phyloP scores from a whole-genome alignment of 2,797 vertebrate species.

The Macropodus opercularis region DNA sequence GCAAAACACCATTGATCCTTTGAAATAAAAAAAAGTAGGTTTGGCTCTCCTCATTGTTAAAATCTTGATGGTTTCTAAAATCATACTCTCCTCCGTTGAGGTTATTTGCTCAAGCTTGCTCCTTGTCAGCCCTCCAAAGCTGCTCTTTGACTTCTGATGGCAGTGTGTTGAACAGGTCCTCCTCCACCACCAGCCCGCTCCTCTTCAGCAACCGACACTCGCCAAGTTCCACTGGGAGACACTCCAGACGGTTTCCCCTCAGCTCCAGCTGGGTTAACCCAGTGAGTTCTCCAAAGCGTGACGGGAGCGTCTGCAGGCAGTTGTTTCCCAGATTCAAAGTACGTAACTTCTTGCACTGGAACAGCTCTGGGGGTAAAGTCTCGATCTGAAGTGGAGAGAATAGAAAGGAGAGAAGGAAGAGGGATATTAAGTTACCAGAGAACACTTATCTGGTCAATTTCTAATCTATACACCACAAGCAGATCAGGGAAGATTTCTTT shows the following conservation, averaged over 20 bases:
- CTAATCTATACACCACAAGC: conserved; percentile 8
- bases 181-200: conserved; percentile 94
- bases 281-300: conserved; percentile 92
- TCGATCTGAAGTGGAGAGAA: conserved; percentile 85
- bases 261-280: conserved; percentile 94
- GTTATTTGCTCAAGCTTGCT: conserved; percentile 86
- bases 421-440: background rate
- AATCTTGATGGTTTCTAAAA: conserved; percentile 3
- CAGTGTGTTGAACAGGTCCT: conserved; percentile 95
- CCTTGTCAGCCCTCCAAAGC: conserved; percentile 94
- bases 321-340: conserved; percentile 96
- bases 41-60: conserved; percentile 11
- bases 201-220: conserved; percentile 94
- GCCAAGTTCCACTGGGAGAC: conserved; percentile 94
- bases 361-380: conserved; percentile 92
- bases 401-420: conserved; percentile 23
- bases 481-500: background rate
- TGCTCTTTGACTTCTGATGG: conserved; percentile 95
- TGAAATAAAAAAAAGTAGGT: too few relatives aligned
- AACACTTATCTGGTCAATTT: conserved; percentile 1
- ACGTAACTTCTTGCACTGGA: conserved; percentile 96
- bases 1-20: too few relatives aligned
- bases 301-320: conserved; percentile 91
- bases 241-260: conserved; percentile 95
- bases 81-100: background rate